Conservation (phyloP, 2,888 invertebrate genomes). For the Diabrotica balteata region DNA sequence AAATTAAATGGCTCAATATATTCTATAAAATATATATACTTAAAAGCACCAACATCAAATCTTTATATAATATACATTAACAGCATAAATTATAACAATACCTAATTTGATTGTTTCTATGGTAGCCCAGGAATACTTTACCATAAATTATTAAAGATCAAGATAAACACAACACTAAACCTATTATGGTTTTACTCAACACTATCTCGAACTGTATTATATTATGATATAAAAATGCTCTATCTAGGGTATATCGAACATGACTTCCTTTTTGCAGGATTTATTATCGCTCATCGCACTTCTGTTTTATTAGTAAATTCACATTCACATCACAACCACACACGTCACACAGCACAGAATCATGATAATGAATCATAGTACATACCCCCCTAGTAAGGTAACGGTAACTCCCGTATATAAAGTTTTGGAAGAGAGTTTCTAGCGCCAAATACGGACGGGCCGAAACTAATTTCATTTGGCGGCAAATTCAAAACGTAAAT, state of each 20-base stretch:
- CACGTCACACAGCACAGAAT: no score
- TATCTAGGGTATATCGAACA: slow-evolving; percentile 33
- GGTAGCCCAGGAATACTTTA: slow-evolving; percentile 14
- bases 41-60: neutral
- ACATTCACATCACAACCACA: neutral
- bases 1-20: neutral
- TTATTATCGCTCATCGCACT: slow-evolving; percentile 23
- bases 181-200: slow-evolving; percentile 9
- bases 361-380: no score
- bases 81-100: neutral
- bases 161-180: slow-evolving; percentile 13
- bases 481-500: no score
- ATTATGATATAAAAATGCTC: slow-evolving; percentile 35
- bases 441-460: no score
- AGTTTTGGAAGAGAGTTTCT: no score
- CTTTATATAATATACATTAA: neutral
- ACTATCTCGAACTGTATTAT: slow-evolving; percentile 36
- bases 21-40: neutral
- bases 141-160: slow-evolving; percentile 8
- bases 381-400: no score
- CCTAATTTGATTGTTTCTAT: slow-evolving; percentile 16
- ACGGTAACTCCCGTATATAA: no score
- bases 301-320: slow-evolving; percentile 23
- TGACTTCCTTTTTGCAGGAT: slow-evolving; percentile 28
- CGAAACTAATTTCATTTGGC: no score